Percentiles rank a stretch among this genome's conserved stretches.
Evolutionary conservation across 2,888 invertebrate species (phyloP).

Genomic region (Callinectes sapidus): DNA sequence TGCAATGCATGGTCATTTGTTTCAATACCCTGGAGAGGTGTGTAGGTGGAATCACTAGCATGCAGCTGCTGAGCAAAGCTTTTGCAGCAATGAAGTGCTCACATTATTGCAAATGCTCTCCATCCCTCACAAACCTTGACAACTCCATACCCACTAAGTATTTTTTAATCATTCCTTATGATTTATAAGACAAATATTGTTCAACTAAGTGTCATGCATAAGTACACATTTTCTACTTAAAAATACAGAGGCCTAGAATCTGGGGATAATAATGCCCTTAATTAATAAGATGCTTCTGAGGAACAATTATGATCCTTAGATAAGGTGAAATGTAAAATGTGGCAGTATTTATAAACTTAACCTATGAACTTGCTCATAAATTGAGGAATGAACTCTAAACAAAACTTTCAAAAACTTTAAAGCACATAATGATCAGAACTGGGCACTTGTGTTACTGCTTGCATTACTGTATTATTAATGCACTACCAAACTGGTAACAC

Average conservation of each 20-base stretch:
- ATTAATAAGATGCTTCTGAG: background rate
- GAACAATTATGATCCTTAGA: background rate
- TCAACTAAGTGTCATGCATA: background rate
- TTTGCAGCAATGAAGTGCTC: background rate
- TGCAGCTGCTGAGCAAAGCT: background rate
- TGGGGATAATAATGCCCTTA: background rate
- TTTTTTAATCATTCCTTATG: background rate
- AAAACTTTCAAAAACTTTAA: background rate
- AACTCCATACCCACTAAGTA: background rate
- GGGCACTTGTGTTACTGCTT: too few relatives aligned
- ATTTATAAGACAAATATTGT: background rate
- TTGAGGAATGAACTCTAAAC: background rate
- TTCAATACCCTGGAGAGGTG: background rate
- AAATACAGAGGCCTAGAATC: background rate
- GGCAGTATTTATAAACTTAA: background rate
- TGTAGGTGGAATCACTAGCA: background rate
- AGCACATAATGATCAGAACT: too few relatives aligned
- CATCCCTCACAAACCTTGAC: background rate
- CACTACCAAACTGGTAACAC: too few relatives aligned
- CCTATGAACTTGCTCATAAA: background rate
- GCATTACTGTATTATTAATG: too few relatives aligned
- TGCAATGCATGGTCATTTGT: background rate
- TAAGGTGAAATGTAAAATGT: background rate
- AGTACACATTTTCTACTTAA: background rate
- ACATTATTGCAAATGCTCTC: background rate